Evolutionary conservation across 1,140 invertebrate genomes (phyloP).

Genomic region (Branchinecta lynchi): DNA sequence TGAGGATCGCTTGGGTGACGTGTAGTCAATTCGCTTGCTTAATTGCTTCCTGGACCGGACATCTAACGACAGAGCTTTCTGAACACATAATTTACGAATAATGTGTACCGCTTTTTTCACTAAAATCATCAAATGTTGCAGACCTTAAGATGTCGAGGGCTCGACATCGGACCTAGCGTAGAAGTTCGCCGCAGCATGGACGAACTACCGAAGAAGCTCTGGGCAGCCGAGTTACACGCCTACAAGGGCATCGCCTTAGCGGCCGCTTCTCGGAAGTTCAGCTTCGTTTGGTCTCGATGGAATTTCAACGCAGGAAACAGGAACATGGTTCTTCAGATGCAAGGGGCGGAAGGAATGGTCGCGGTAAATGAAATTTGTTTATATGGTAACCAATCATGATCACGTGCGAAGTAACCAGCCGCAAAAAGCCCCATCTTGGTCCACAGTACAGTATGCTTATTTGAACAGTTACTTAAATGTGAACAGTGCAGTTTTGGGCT

Average conservation of each 20-base stretch:
- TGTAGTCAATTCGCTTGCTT: too few relatives aligned
- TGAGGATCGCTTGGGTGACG: too few relatives aligned
- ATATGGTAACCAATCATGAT: too few relatives aligned
- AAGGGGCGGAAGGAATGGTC: constrained; percentile 8
- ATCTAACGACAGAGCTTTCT: too few relatives aligned
- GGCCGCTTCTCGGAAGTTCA: constrained; percentile 14
- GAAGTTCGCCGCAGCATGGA: constrained; percentile 17
- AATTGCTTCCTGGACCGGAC: too few relatives aligned
- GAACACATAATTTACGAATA: too few relatives aligned
- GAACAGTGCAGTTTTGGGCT: too few relatives aligned
- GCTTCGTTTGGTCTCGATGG: constrained; percentile 17
- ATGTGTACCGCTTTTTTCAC: too few relatives aligned
- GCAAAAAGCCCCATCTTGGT: too few relatives aligned
- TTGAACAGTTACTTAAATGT: too few relatives aligned
- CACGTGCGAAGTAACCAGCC: too few relatives aligned
- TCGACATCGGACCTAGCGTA: constrained; percentile 17
- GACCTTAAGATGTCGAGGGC: constrained; percentile 16
- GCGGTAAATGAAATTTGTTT: background rate
- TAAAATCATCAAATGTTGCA: background rate
- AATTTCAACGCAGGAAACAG: constrained; percentile 17
- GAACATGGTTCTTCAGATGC: constrained; percentile 19
- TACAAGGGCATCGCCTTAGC: constrained; percentile 17
- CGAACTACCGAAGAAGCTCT: constrained; percentile 17
- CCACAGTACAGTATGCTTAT: too few relatives aligned
- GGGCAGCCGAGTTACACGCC: background rate